Evolutionary conservation across 64 coral and sea anemone genomes (phyloP), one percentile per base, ranked within the genome.

Genomic region (Astreopora myriophthalma): DNA sequence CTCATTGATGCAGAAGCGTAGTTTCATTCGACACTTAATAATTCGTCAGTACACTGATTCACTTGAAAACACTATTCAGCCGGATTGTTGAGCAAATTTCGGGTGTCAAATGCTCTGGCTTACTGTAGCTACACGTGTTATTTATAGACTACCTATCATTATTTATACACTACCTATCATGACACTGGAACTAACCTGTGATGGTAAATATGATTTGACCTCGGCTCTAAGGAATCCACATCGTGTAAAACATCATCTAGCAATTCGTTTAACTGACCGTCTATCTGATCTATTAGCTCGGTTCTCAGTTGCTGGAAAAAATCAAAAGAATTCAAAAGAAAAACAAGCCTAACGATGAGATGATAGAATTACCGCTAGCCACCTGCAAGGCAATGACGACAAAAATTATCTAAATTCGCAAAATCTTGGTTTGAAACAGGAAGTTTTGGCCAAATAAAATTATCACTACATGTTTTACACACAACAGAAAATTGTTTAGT

Each of bases 221-320:
- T 38, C 0, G 79, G 57, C 23, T 83, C 79, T 24, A 83, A 37
- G 13, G 6, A 27, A 17, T 90, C 95, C 9, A 91, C 60, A 68
- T 92, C 92, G 76, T 91, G 82, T 22, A 96, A 78, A 25, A 94
- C 95, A 74, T 94, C 95, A n/a, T 96, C 95, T 17, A 96, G 51
- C 48, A 96, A 39, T 7, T 86, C 95, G 48, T 85, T 90, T n/a
- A 96, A 48, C 6, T 96, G 95, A 1, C 95, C 92, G 17, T 96
- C 95, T 31, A 96, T 90, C 33, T 96, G 95, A 81, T 96, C 95
- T 11, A 96, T 29, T 7, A 96, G 42, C 28, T 89, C 95, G 20
- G 91, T 48, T 89, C 88, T 92, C 69, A 92, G 83, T 90, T 96
- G 87, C 95, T 96, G 32, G n/a, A 38, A 73, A 88, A 42, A 30